phyloP scores from a whole-genome alignment of 1,140 invertebrate genomes.

The Anoplophora glabripennis region DNA sequence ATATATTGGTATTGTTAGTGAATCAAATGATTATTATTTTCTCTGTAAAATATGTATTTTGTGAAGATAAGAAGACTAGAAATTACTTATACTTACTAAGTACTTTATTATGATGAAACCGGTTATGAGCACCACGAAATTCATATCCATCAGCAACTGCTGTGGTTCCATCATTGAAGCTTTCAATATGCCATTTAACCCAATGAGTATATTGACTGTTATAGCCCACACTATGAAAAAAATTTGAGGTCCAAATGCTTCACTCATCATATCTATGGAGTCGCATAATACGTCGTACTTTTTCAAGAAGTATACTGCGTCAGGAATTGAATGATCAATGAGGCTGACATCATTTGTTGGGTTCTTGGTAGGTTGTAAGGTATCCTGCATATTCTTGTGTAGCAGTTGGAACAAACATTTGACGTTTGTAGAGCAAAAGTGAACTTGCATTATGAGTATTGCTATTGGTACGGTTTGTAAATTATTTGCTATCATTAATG shows the following conservation, averaged over 20 bases:
- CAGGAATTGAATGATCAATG: neutral
- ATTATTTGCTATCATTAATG: neutral
- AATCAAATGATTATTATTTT: no score
- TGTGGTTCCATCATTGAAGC: no score
- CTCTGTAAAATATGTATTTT: no score
- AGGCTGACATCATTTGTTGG: no score
- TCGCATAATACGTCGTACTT: slow-evolving; percentile 1
- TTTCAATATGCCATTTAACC: neutral
- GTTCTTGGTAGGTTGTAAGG: no score
- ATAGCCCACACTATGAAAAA: neutral
- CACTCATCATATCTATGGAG: neutral
- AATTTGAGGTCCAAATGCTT: neutral
- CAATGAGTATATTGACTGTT: neutral
- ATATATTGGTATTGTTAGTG: no score
- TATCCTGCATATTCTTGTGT: neutral
- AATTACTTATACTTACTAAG: no score
- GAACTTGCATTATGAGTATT: neutral
- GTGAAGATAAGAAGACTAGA: no score
- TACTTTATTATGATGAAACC: no score
- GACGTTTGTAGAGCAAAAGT: neutral
- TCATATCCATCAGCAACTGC: no score
- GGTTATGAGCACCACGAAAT: no score
- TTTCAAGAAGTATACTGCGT: neutral
- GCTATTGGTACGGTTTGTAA: neutral
- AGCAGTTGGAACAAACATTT: neutral